Evolutionary conservation across 2,797 vertebrate species (phyloP).

Genomic region (Sebastes melanostomus): DNA sequence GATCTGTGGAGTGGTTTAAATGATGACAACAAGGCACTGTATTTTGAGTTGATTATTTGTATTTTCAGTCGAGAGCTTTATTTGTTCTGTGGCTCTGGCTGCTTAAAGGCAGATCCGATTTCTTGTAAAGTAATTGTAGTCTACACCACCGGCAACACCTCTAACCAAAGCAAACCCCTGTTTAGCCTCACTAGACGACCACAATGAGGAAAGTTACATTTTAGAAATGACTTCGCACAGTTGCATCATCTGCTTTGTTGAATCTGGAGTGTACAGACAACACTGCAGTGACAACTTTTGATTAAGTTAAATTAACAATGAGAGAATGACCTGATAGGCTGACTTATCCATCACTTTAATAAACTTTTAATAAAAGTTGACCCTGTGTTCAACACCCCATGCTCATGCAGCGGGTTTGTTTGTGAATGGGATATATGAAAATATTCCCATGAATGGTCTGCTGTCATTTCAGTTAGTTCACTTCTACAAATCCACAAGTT

Average conservation of each 20-base stretch:
- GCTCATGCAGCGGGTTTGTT: background rate
- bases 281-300: background rate
- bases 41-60: background rate
- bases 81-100: conserved; percentile 25
- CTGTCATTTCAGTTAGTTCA: conserved; percentile 29
- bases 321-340: background rate
- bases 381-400: background rate
- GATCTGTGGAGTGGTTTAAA: background rate
- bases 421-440: background rate
- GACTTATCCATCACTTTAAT: background rate
- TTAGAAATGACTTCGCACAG: background rate
- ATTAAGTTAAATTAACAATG: background rate
- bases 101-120: conserved; percentile 20
- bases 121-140: conserved; percentile 30
- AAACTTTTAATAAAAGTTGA: background rate
- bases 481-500: conserved; percentile 46
- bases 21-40: background rate
- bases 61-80: background rate
- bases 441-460: conserved; percentile 1
- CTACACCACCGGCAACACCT: conserved; percentile 2
- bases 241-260: background rate
- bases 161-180: conserved; percentile 24
- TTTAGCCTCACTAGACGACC: conserved; percentile 20
- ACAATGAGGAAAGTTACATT: conserved; percentile 5
- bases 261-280: background rate